phyloP scores from a whole-genome alignment of 2,888 invertebrate genomes.

The Hydraecia micacea region DNA sequence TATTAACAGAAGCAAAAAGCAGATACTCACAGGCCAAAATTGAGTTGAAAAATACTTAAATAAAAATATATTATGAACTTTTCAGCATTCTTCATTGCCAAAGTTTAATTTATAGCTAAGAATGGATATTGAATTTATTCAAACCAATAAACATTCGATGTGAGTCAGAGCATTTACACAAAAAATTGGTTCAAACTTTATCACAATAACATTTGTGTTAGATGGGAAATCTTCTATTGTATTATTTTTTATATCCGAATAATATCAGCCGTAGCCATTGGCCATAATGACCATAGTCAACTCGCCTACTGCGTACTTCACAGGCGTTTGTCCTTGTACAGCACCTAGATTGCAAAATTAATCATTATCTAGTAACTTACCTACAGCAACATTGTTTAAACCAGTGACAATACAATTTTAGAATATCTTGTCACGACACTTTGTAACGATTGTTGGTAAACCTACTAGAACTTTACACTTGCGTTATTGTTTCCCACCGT shows the following conservation, averaged over 20 bases:
- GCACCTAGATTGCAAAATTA: constrained; percentile 52
- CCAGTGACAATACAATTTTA: constrained; percentile 52
- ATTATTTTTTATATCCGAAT: constrained; percentile 37
- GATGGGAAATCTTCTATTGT: constrained; percentile 40
- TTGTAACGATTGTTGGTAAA: constrained; percentile 19
- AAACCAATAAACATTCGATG: constrained; percentile 3
- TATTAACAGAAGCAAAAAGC: constrained; percentile 11
- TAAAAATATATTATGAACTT: not conserved
- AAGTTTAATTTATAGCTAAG: constrained; percentile 9
- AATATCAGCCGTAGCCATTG: constrained; percentile 2
- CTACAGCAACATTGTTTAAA: constrained; percentile 49
- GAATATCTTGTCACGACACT: constrained; percentile 25
- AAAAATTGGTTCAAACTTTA: constrained; percentile 34
- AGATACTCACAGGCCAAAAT: constrained; percentile 7
- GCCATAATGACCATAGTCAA: not conserved
- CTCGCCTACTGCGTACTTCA: constrained; percentile 23
- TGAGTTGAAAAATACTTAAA: not conserved
- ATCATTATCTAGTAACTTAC: constrained; percentile 41
- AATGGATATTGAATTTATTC: constrained; percentile 11
- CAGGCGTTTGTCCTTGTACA: constrained; percentile 47
- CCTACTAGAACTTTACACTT: constrained; percentile 5
- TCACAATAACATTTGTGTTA: constrained; percentile 16
- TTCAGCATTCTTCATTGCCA: not conserved
- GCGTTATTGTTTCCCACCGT: not conserved
- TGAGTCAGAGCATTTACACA: constrained; percentile 35